These are phyloP conservation scores for Channa striata DNA, from an alignment of 2,797 vertebrate genomes.

Conservation along the genomic window DNA sequence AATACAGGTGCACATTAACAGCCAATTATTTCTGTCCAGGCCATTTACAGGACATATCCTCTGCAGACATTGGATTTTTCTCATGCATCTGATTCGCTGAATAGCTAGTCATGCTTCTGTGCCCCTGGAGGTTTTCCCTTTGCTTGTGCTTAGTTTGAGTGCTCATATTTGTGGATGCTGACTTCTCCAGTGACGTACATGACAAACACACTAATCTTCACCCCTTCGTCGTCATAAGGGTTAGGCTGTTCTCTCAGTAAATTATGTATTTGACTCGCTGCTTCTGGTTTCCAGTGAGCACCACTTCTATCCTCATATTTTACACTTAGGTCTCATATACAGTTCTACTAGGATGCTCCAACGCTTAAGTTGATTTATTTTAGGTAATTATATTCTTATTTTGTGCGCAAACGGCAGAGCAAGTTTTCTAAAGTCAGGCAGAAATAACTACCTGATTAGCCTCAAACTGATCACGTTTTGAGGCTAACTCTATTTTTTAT, in stretches of 20 bases:
- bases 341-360: neutral
- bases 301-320: conserved; percentile 19
- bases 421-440: conserved; percentile 31
- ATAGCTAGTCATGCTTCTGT: conserved; percentile 3
- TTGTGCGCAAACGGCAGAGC: conserved; percentile 31
- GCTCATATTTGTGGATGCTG: neutral
- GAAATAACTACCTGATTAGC: conserved; percentile 34
- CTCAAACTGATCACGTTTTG: conserved; percentile 44
- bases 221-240: neutral
- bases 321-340: conserved; percentile 24
- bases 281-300: conserved; percentile 16
- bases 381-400: conserved; percentile 30
- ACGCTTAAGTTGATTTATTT: conserved; percentile 43
- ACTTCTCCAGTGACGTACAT: conserved; percentile 5
- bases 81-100: conserved; percentile 18
- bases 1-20: conserved; percentile 16
- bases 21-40: neutral
- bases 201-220: conserved; percentile 13
- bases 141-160: conserved; percentile 5
- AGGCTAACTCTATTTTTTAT: conserved; percentile 43
- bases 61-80: conserved; percentile 2
- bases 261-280: conserved; percentile 21
- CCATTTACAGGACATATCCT: neutral
- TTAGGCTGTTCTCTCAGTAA: conserved; percentile 1
- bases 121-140: conserved; percentile 16